phyloP scores from a whole-genome alignment of 1,140 invertebrate genomes.

The Panagrolaimus sp. region DNA sequence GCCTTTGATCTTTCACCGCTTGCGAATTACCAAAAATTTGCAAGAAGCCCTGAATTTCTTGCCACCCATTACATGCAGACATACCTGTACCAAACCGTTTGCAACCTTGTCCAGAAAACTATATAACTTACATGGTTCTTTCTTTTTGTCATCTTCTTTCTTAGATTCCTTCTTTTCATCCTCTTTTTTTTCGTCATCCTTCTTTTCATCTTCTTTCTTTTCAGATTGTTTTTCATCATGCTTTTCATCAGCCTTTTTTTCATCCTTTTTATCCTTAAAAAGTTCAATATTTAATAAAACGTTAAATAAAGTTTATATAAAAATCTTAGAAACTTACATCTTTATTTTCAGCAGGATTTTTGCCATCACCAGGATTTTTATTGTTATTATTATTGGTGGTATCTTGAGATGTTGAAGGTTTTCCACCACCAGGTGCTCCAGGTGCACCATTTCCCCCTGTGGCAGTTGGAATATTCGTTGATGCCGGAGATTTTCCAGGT shows the following conservation, averaged over 20 bases:
- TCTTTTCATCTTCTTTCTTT: neutral
- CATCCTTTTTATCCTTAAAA: neutral
- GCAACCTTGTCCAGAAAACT: no score
- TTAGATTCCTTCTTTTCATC: slow-evolving; percentile 8
- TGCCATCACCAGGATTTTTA: neutral
- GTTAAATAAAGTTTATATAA: no score
- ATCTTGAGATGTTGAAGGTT: no score
- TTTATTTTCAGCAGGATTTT: neutral
- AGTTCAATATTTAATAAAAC: neutral
- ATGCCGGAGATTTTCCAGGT: no score
- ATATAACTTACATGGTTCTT: no score
- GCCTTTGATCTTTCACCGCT: no score
- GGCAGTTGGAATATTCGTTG: no score
- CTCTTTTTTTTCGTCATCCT: slow-evolving; percentile 2
- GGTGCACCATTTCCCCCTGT: no score
- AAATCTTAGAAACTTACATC: neutral
- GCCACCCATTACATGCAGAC: no score
- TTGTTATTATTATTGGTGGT: neutral
- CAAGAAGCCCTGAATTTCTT: no score
- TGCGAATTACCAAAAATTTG: no score
- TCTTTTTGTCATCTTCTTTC: neutral
- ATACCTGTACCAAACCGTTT: slow-evolving; percentile 5
- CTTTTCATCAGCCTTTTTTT: neutral
- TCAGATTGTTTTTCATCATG: neutral
- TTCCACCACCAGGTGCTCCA: no score